These are phyloP conservation scores for Gephyroberyx darwinii DNA, from an alignment of 2,797 vertebrate species.

Conservation along the genomic window DNA sequence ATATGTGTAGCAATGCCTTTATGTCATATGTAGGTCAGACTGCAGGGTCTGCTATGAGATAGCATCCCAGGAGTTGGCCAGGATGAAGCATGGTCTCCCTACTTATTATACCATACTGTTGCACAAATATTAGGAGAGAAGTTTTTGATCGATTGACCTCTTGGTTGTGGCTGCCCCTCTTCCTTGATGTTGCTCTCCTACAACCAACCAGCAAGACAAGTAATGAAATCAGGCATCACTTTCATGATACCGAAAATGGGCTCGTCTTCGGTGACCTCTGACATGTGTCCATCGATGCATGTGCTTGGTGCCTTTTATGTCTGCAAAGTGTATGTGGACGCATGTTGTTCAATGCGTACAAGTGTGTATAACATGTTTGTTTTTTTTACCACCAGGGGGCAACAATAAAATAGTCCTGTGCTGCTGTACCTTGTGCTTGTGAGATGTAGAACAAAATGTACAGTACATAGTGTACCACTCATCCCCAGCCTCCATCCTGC, in stretches of 20 bases:
- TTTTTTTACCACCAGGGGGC: conserved; percentile 52
- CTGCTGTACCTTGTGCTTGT: background rate
- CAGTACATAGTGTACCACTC: conserved; percentile 66
- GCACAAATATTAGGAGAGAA: no score
- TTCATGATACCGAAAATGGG: no score
- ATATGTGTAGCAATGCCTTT: background rate
- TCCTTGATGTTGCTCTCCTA: no score
- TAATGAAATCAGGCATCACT: background rate
- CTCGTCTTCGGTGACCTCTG: background rate
- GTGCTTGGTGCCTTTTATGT: background rate
- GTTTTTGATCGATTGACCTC: no score
- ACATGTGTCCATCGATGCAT: background rate
- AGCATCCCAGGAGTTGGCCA: no score
- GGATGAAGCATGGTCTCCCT: no score
- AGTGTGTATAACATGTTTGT: background rate
- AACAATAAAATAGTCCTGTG: background rate
- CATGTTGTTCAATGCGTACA: no score
- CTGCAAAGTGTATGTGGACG: no score
- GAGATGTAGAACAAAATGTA: conserved; percentile 67
- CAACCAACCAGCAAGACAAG: no score
- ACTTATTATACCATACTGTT: no score
- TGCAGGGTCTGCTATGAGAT: no score
- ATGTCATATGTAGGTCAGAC: background rate
- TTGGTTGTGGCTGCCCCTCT: no score
- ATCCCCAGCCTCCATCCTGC: conserved; percentile 12